Percentiles rank a stretch among this genome's conserved stretches.
These are phyloP conservation scores for Gorsachius magnificus DNA, from an alignment of 2,797 vertebrate genomes.

Conservation along the genomic window DNA sequence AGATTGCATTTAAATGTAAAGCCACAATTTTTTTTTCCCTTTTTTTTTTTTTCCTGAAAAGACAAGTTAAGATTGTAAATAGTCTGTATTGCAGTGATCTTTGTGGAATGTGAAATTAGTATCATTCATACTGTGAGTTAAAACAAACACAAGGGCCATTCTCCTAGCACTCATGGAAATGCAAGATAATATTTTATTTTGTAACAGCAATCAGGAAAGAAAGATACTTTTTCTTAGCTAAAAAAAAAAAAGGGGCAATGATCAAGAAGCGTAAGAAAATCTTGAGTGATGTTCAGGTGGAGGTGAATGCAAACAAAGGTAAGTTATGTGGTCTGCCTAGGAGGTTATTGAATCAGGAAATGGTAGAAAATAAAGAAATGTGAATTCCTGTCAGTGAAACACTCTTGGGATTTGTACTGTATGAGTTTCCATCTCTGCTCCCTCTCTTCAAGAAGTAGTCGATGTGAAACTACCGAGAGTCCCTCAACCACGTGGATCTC, in stretches of 20 bases:
- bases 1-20: conserved; percentile 2
- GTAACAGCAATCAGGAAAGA: neutral
- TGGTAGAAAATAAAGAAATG: neutral
- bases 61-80: neutral
- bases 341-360: neutral
- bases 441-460: neutral
- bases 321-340: neutral
- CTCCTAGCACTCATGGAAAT: neutral
- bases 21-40: neutral
- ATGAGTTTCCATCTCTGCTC: neutral
- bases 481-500: neutral
- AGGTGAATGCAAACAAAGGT: neutral
- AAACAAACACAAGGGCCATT: neutral
- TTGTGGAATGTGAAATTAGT: neutral
- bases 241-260: neutral
- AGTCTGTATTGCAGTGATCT: neutral
- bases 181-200: neutral
- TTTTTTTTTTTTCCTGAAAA: neutral
- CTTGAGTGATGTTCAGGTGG: neutral
- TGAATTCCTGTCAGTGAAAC: neutral
- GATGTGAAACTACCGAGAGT: neutral
- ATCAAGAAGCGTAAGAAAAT: neutral
- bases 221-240: neutral
- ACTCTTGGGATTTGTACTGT: neutral
- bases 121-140: neutral